Evolutionary conservation across 2,888 invertebrate species (phyloP).

Genomic region (Drosophila imparisetae): DNA sequence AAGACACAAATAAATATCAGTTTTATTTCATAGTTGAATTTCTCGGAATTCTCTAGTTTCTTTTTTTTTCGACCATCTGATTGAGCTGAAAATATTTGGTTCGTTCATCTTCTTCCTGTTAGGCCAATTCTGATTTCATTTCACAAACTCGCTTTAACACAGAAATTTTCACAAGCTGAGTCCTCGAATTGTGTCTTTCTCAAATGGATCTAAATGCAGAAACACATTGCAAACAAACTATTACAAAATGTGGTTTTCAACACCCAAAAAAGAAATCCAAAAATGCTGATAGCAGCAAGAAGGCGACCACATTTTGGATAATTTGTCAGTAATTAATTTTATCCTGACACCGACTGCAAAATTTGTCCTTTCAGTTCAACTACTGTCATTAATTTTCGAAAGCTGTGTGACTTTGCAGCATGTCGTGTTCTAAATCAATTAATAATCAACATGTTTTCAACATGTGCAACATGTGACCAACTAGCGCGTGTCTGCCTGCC

Average conservation of each 20-base stretch:
- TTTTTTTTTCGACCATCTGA: neutral
- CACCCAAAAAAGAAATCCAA: neutral
- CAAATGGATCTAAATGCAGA: neutral
- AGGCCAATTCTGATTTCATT: neutral
- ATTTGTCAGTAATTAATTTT: slow-evolving; percentile 66
- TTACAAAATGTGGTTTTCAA: neutral
- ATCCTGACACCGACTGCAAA: slow-evolving; percentile 18
- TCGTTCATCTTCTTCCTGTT: neutral
- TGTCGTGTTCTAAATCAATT: slow-evolving; percentile 62
- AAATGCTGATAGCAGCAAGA: neutral
- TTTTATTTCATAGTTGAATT: too few relatives aligned
- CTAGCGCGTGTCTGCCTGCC: slow-evolving; percentile 26
- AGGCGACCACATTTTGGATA: slow-evolving; percentile 10
- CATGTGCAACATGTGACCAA: slow-evolving; percentile 69
- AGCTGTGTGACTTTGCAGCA: slow-evolving; percentile 34
- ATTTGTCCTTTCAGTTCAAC: slow-evolving; percentile 24
- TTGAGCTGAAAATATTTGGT: neutral
- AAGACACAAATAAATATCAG: neutral
- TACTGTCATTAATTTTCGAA: slow-evolving; percentile 60
- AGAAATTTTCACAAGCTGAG: neutral
- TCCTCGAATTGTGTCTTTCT: neutral
- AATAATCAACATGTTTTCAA: slow-evolving; percentile 55
- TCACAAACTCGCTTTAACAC: neutral
- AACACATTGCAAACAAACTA: neutral
- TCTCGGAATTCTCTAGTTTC: neutral